A percentile compares a stretch with the other conserved stretches of the same genome.
Conservation (phyloP, 2,113 vertebrate species). For the Heteronetta atricapilla region DNA sequence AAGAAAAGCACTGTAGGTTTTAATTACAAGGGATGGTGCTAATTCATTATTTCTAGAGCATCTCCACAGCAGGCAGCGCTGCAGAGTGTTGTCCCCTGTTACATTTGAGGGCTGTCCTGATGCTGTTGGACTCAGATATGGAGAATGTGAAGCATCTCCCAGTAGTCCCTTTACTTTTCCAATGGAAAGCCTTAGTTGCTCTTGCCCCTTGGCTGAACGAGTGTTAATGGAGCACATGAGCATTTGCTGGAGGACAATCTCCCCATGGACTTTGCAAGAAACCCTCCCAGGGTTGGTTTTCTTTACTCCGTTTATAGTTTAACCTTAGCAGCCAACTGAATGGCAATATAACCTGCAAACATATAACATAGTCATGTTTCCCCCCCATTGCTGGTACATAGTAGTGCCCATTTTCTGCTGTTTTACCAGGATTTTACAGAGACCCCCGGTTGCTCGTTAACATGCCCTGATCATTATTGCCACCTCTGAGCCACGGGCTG, state of each 20-base stretch:
- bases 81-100: background rate
- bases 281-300: background rate
- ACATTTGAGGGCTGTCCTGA: background rate
- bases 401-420: background rate
- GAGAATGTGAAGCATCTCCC: fast-evolving
- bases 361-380: fast-evolving
- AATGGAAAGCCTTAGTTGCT: background rate
- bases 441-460: background rate
- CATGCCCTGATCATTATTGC: background rate
- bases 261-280: fast-evolving
- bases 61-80: background rate
- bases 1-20: background rate
- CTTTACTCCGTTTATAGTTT: background rate
- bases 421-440: background rate
- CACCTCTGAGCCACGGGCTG: background rate
- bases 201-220: background rate
- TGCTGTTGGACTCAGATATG: background rate
- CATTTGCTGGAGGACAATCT: background rate
- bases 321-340: background rate
- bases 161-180: background rate
- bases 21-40: background rate
- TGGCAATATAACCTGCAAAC: background rate
- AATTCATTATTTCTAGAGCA: background rate
- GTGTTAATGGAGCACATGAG: fast-evolving
- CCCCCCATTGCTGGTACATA: background rate